Evolutionary conservation across 2,113 vertebrate genomes (phyloP).

Genomic region (Zingel zingel): DNA sequence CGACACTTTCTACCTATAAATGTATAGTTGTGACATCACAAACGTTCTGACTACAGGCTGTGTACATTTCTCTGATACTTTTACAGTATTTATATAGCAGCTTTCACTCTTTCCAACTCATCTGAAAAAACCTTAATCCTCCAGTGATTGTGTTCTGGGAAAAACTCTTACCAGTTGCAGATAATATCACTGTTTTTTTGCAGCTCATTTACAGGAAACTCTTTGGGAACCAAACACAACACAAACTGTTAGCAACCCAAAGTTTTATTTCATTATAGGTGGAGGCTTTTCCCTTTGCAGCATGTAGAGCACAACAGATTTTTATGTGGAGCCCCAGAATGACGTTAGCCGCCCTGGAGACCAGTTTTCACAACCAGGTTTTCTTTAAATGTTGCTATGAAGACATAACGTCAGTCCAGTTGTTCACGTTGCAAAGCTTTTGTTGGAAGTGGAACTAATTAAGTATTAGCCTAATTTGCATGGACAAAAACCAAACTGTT

Average conservation of each 20-base stretch:
- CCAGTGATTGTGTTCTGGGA: not conserved
- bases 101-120: not conserved
- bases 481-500: not conserved
- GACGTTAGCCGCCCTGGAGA: not conserved
- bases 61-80: too few relatives aligned
- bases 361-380: not conserved
- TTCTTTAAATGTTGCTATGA: not conserved
- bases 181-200: not conserved
- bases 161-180: not conserved
- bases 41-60: too few relatives aligned
- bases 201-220: not conserved
- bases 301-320: not conserved
- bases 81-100: too few relatives aligned
- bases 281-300: not conserved
- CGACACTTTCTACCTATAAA: too few relatives aligned
- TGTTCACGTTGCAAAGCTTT: not conserved
- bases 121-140: not conserved
- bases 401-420: not conserved
- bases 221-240: not conserved
- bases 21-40: too few relatives aligned
- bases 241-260: not conserved
- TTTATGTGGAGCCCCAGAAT: not conserved
- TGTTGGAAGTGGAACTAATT: not conserved
- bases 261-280: not conserved
- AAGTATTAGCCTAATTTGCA: not conserved